Base-by-base conservation (phyloP, 2,113 vertebrate genomes). In the Heptranchias perlo region DNA sequence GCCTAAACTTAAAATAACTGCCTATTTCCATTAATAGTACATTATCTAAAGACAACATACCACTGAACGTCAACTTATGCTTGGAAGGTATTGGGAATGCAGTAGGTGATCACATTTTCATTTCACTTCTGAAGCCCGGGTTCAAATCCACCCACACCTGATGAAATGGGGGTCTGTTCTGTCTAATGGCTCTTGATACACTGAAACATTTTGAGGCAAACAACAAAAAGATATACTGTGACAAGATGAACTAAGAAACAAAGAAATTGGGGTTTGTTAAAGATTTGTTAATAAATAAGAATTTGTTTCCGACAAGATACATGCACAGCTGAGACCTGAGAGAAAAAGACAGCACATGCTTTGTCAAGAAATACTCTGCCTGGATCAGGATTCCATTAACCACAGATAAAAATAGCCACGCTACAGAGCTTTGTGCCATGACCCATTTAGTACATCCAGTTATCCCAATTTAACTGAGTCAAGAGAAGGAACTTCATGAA, bases 371-470 rank as follows among this genome's bases (percentile, higher is more conserved):
- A 25, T 89, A 89, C 52, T 52, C 86, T 25, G 86, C 52, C 86
- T 89, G 62, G 92, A 39, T 94, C 39, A 44, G 92, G 61, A 64
- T 94, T 64, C 92, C 65, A 39, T 65, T 94, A 62, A 94, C 62
- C 61, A 39, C 62, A 64, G 54, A 62, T 94, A 44, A 64, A 94
- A 94, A 65, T 44, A 44, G 92, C n/a, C n/a, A n/a, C n/a, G n/a
- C n/a, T n/a, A n/a, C n/a, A n/a, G n/a, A n/a, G n/a, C 92, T 65
- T 44, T 94, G 31, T 94, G n/a, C 92, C n/a, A 64, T 64, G n/a
- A 94, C 92, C 92, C 62, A 65, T 25, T 94, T 62, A 65, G 31
- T 65, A 44, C 18, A 64, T 11, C n/a, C 31, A 44, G 61, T n/a
- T 89, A 44, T n/a, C 62, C 92, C 61, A 65, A 44, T 94, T 94